Base-by-base conservation (phyloP, 2,113 vertebrate genomes). In the Todiramphus saurophagus region DNA sequence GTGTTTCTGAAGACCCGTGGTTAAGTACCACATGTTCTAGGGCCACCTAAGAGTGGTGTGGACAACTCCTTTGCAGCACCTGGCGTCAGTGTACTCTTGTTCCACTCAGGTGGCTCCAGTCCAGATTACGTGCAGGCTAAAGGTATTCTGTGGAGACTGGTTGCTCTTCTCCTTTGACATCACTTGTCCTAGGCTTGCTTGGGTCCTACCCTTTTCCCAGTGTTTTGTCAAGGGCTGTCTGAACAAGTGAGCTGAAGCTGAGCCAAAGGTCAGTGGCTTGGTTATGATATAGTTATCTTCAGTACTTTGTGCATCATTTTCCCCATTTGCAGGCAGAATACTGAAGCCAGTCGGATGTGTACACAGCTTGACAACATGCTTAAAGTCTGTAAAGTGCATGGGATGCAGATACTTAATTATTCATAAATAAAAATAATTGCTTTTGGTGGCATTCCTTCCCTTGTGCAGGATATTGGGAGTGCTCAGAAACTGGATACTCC, bases 231-330 rank as follows among this genome's bases (percentile, higher is more conserved):
- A 67, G 8, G 4, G 23, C 3, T 50, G 51, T 37, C 70, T 30
- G n/a, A 44, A n/a, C 33, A 75, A 76, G 30, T 2, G 4, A 63
- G 33, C 62, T 2, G 1, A 58, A 73, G 33, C 28, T 0, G 1
- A 69, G 28, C 20, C 51, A 41, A 25, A 21, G 21, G 44, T 55
- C 51, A 28, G 30, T 33, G 58, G 33, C 25, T 64, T 81, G 51
- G 17, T 55, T 60, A 30, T 30, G 39, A 19, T 19, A 28, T 1
- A 46, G 31, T 43, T 70, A 43, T 10, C 7, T 73, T 82, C 60
- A 58, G 23, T 50, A 43, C 41, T 89, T 72, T 56, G 31, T 60
- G 50, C 75, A 37, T 62, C 2, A 14, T 55, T 78, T 67, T 50
- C 35, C 24, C 30, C 21, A 30, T 33, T 62, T 79, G 28, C 37